A percentile compares a stretch with the other conserved stretches of the same genome.
phyloP scores from a whole-genome alignment of 2,113 vertebrate species.

The Orycteropus afer region DNA sequence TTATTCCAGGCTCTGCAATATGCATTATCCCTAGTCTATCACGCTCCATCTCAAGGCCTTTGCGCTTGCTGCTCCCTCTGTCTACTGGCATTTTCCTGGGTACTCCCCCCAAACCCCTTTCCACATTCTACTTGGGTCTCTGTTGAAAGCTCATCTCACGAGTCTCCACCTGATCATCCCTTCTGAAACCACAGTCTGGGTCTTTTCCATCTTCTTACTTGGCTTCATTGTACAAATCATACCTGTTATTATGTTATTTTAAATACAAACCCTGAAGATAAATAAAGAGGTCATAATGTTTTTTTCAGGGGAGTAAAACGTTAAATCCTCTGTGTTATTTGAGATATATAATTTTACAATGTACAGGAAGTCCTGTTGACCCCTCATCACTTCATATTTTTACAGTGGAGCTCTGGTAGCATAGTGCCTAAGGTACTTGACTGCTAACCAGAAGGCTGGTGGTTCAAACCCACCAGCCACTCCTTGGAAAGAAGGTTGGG shows the following conservation, averaged over 20 bases:
- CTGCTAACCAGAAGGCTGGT: too few species aligned
- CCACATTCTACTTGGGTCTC: not conserved
- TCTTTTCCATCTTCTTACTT: not conserved
- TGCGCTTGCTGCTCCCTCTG: not conserved
- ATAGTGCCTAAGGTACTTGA: too few species aligned
- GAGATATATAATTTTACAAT: not conserved
- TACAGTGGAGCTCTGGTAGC: too few species aligned
- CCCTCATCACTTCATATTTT: not conserved
- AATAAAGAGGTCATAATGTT: not conserved
- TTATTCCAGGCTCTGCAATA: not conserved
- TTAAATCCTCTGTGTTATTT: not conserved
- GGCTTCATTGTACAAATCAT: not conserved
- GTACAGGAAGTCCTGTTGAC: not conserved
- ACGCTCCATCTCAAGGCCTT: not conserved
- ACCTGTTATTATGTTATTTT: not conserved
- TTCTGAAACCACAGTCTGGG: not conserved
- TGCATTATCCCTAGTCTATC: fast-evolving
- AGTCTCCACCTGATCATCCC: not conserved
- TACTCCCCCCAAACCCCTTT: not conserved
- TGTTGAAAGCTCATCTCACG: not conserved
- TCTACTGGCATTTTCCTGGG: not conserved
- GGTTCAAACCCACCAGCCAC: too few species aligned
- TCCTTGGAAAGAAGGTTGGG: too few species aligned
- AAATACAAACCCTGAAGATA: not conserved
- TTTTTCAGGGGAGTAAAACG: not conserved